Evolutionary conservation across 2,113 vertebrate species (phyloP).

Genomic region (Hirundichthys speculiger): DNA sequence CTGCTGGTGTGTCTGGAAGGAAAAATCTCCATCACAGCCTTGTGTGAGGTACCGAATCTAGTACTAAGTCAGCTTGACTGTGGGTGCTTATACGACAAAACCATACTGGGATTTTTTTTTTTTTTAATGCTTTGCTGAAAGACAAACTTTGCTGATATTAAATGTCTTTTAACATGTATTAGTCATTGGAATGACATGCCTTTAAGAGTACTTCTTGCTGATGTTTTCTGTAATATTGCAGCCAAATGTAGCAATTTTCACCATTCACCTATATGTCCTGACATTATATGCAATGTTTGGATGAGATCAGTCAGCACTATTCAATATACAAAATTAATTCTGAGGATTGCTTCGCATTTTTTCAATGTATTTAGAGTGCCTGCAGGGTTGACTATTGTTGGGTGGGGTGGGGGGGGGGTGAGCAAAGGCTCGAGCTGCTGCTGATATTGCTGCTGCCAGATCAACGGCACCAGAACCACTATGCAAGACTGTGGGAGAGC

Average conservation of each 20-base stretch:
- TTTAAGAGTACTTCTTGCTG: conserved; percentile 10
- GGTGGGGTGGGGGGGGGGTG: no score
- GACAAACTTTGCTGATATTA: conserved; percentile 29
- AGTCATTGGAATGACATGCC: conserved; percentile 7
- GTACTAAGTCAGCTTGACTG: conserved; percentile 56
- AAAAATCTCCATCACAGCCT: conserved; percentile 52
- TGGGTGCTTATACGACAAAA: conserved; percentile 34
- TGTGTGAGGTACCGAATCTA: conserved; percentile 39
- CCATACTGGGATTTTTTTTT: not conserved
- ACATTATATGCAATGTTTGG: conserved; percentile 14
- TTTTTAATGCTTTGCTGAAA: conserved; percentile 22
- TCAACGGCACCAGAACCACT: conserved; percentile 18
- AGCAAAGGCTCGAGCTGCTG: conserved; percentile 14
- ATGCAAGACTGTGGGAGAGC: conserved; percentile 37
- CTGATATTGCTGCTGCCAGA: conserved; percentile 49
- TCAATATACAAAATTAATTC: conserved; percentile 17
- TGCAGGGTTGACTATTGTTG: conserved; percentile 14
- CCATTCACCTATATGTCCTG: conserved; percentile 3
- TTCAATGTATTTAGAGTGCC: conserved; percentile 22
- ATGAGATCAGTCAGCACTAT: not conserved
- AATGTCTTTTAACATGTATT: conserved; percentile 7
- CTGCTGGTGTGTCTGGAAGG: conserved; percentile 59
- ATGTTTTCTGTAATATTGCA: conserved; percentile 10
- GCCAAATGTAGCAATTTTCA: conserved; percentile 1
- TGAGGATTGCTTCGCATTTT: conserved; percentile 29